A percentile compares a stretch with the other conserved stretches of the same genome.
Evolutionary conservation across 2,797 vertebrate genomes (phyloP).

Genomic region (Chloroceryle inda): DNA sequence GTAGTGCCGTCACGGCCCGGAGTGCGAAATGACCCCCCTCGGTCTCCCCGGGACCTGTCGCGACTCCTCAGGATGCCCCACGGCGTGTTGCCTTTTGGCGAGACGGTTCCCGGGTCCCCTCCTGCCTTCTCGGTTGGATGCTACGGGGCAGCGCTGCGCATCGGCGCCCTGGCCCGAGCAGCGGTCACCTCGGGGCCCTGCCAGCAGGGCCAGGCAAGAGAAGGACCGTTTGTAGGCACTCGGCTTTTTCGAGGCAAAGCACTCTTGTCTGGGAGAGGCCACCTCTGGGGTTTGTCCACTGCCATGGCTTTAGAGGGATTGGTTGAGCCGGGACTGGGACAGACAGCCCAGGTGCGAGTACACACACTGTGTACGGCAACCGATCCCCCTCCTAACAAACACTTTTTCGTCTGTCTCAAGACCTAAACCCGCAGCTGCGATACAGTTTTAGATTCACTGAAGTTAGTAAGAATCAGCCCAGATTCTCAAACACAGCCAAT

Average conservation of each 20-base stretch:
- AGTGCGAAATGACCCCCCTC: too few relatives aligned
- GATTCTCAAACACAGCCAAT: neutral
- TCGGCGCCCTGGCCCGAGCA: accelerated
- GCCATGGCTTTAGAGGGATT: neutral
- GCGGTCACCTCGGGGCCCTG: neutral
- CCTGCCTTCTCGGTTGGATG: too few relatives aligned
- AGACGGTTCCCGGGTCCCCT: too few relatives aligned
- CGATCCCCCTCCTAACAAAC: neutral
- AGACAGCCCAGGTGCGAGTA: neutral
- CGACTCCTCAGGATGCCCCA: accelerated
- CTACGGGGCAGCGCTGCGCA: neutral
- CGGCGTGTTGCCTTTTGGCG: neutral
- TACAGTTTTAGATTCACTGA: neutral
- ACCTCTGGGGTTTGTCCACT: neutral
- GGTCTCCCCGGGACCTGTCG: neutral
- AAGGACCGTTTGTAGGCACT: neutral
- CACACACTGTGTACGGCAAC: accelerated
- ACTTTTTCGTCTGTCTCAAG: neutral
- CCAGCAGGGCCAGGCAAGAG: neutral
- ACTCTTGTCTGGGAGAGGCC: neutral
- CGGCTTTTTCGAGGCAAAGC: neutral
- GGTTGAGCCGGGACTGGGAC: neutral
- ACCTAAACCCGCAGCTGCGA: neutral
- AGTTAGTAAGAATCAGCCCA: neutral
- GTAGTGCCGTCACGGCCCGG: neutral